These are phyloP conservation scores for Mastomys coucha DNA, from an alignment of 2,113 vertebrate species.

Conservation along the genomic window DNA sequence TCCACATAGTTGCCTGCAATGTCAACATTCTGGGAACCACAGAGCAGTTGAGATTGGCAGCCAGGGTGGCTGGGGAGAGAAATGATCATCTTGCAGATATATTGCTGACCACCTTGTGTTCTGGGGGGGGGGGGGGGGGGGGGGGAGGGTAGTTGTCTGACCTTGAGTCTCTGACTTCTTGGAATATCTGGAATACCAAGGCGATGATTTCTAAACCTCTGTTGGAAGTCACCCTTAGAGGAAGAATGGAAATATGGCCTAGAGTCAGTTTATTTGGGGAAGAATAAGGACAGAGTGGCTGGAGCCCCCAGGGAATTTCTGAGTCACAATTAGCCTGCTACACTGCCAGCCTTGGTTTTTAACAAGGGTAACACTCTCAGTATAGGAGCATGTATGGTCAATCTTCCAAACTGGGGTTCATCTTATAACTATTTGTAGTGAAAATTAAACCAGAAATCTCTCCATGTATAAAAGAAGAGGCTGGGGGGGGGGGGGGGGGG, in stretches of 20 bases:
- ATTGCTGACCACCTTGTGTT: neutral
- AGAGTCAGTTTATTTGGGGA: neutral
- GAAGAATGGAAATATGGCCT: neutral
- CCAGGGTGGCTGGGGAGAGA: neutral
- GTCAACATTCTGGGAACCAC: neutral
- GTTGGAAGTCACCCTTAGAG: neutral
- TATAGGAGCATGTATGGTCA: neutral
- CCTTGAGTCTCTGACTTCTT: neutral
- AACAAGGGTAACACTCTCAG: conserved; percentile 30
- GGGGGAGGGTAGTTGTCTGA: neutral
- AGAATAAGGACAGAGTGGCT: neutral
- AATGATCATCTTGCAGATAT: neutral
- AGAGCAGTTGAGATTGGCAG: neutral
- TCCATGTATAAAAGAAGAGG: neutral
- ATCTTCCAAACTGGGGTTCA: conserved; percentile 33
- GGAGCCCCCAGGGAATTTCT: conserved; percentile 59
- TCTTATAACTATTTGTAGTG: conserved; percentile 54
- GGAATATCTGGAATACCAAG: neutral
- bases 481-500: neutral
- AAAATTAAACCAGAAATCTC: conserved; percentile 50
- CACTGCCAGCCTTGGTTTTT: conserved; percentile 47
- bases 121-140: neutral
- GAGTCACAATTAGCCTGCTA: neutral
- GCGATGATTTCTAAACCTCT: neutral
- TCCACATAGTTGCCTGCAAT: neutral